Conservation (phyloP, 1,140 invertebrate genomes). For the Zelostemma sp. region DNA sequence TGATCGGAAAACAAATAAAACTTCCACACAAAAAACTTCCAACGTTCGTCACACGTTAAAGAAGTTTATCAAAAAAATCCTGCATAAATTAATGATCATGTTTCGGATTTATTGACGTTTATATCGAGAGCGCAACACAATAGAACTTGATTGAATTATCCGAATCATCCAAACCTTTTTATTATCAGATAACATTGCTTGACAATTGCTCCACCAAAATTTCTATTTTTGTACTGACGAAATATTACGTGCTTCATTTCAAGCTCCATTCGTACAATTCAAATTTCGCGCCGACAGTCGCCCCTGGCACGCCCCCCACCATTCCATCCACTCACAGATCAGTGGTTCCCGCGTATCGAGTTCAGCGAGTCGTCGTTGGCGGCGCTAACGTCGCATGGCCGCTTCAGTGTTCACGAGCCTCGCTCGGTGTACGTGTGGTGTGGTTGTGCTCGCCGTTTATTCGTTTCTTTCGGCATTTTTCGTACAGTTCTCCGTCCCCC, state of each 20-base stretch:
- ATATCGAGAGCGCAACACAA: background rate
- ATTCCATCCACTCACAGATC: background rate
- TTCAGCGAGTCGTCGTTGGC: constrained; percentile 25
- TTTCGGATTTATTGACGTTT: too few relatives aligned
- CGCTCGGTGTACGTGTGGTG: constrained; percentile 59
- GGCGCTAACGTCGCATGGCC: constrained; percentile 61
- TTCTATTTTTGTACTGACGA: too few relatives aligned
- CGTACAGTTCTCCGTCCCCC: constrained; percentile 7
- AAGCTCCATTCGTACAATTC: too few relatives aligned
- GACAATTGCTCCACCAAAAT: too few relatives aligned
- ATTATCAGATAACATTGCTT: background rate
- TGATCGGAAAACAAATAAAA: too few relatives aligned
- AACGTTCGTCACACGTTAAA: too few relatives aligned
- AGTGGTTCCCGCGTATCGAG: constrained; percentile 10
- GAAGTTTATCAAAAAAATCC: too few relatives aligned
- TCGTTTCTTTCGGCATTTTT: constrained; percentile 11
- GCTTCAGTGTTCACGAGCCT: constrained; percentile 66
- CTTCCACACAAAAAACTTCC: too few relatives aligned
- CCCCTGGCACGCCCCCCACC: background rate
- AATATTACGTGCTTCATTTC: background rate
- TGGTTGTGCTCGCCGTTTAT: constrained; percentile 16
- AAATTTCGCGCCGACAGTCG: too few relatives aligned
- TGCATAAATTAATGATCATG: too few relatives aligned
- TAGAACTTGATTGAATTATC: background rate
- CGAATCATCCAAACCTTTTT: background rate